Evolutionary conservation across 2,888 invertebrate genomes (phyloP).

Genomic region (Byasa hedistus): DNA sequence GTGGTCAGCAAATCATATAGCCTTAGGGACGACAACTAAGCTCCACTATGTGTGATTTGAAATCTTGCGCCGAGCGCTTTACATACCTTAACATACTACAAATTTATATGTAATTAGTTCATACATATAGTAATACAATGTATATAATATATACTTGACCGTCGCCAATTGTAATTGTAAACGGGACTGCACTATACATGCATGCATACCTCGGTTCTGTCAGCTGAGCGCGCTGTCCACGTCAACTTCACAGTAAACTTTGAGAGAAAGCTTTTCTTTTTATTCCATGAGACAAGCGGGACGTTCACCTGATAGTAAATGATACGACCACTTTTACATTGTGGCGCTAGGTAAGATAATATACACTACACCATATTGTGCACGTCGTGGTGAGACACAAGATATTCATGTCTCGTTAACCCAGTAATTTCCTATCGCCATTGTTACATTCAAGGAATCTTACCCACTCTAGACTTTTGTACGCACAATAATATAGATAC

Average conservation of each 20-base stretch:
- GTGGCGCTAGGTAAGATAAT: too few relatives aligned
- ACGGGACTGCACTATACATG: constrained; percentile 30
- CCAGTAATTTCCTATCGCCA: constrained; percentile 9
- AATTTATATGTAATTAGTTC: constrained; percentile 70
- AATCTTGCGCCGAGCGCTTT: constrained; percentile 70
- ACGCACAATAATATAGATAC: constrained; percentile 17
- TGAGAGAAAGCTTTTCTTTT: not conserved
- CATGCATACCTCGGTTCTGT: not conserved
- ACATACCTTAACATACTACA: constrained; percentile 66
- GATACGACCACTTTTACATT: too few relatives aligned
- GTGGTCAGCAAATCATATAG: constrained; percentile 74
- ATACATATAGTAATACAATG: constrained; percentile 46
- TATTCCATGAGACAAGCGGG: not conserved
- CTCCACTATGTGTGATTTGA: constrained; percentile 77
- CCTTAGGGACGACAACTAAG: constrained; percentile 76
- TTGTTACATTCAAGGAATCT: constrained; percentile 6
- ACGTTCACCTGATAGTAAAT: too few relatives aligned
- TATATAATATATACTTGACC: constrained; percentile 40
- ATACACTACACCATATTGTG: too few relatives aligned
- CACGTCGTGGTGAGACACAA: too few relatives aligned
- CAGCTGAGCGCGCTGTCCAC: constrained; percentile 20
- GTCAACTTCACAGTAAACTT: not conserved
- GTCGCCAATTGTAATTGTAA: constrained; percentile 36
- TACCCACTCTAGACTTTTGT: constrained; percentile 14
- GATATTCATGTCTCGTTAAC: too few relatives aligned